Evolutionary conservation across 2,888 invertebrate genomes (phyloP), one percentile per base, ranked within the genome.

Genomic region (Dromius quadrimaculatus): DNA sequence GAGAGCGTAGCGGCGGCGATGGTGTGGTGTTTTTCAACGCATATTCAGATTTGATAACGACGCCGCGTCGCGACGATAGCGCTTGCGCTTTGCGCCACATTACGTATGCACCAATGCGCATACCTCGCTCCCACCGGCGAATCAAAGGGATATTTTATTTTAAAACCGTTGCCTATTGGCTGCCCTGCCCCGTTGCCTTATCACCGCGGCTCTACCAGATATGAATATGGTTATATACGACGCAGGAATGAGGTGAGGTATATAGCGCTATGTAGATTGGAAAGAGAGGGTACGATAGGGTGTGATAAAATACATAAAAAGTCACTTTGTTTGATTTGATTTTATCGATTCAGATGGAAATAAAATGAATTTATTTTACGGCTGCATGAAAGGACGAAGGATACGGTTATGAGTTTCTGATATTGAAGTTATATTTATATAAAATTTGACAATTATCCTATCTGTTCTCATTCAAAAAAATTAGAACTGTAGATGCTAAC

Each of bases 41-140:
- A 70, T 70, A 70, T 70, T 70, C 70, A 70, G 70, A 70, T 70
- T 70, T 70, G 70, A 70, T 70, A 62, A 62, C 47, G 50, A 28
- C 74, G 72, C 65, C 74, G 73, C 36, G 65, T 61, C 69, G 81
- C 81, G 81, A 79, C 50, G 50, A n/a, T n/a, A n/a, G n/a, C 80
- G 80, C 71, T 47, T 81, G 80, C 81, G 79, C 76, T 76, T 76
- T 74, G 11, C 71, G 62, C 63, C 79, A 78, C 78, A 81, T 82
- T 83, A 87, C 86, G 77, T 85, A 84, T 80, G 82, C 83, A 75
- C 80, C 82, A 82, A 82, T 83, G 80, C 80, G 73, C 72, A 77
- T 78, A 78, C 78, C 75, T 74, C 75, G 63, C 77, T 75, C 76
- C 76, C 76, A 79, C 80, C 78, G 75, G 74, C 72, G 72, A 71